These are phyloP conservation scores for Pemphredon lugubris DNA, from an alignment of 2,888 invertebrate species.

Conservation along the genomic window DNA sequence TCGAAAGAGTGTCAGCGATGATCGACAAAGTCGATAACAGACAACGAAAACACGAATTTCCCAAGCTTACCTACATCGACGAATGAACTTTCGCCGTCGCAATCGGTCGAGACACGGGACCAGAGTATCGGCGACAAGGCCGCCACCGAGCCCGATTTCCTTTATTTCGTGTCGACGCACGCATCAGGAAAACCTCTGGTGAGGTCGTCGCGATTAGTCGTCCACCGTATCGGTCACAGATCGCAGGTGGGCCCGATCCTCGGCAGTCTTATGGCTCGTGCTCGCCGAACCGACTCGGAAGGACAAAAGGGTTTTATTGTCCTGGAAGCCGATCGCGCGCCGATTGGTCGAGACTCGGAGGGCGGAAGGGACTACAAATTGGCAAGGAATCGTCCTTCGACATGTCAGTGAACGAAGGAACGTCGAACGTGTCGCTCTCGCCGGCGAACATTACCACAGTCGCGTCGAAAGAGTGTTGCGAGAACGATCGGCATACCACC, in stretches of 20 bases:
- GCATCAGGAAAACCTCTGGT: conserved; percentile 11
- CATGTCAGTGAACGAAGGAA: conserved; percentile 60
- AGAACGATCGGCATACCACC: background rate
- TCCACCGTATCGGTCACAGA: conserved; percentile 33
- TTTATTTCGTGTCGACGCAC: background rate
- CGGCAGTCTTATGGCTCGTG: background rate
- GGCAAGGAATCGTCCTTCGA: conserved; percentile 45
- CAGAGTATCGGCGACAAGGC: too few relatives aligned
- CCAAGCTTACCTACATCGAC: background rate
- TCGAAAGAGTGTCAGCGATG: too few relatives aligned
- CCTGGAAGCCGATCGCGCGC: conserved; percentile 7
- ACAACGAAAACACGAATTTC: background rate
- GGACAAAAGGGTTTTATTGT: conserved; percentile 46
- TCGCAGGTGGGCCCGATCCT: conserved; percentile 39
- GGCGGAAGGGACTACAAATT: conserved; percentile 62
- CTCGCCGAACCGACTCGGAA: background rate
- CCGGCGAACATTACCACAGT: background rate
- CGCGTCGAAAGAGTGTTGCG: background rate
- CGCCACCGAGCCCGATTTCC: background rate
- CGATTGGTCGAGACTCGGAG: conserved; percentile 46
- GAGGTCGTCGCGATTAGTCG: conserved; percentile 16
- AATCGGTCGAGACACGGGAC: too few relatives aligned
- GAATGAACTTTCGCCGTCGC: background rate
- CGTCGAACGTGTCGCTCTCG: background rate
- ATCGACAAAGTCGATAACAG: too few relatives aligned